A percentile compares a stretch with the other conserved stretches of the same genome.
These are phyloP conservation scores for Aramus guarauna DNA, from an alignment of 2,113 vertebrate species.

Conservation along the genomic window DNA sequence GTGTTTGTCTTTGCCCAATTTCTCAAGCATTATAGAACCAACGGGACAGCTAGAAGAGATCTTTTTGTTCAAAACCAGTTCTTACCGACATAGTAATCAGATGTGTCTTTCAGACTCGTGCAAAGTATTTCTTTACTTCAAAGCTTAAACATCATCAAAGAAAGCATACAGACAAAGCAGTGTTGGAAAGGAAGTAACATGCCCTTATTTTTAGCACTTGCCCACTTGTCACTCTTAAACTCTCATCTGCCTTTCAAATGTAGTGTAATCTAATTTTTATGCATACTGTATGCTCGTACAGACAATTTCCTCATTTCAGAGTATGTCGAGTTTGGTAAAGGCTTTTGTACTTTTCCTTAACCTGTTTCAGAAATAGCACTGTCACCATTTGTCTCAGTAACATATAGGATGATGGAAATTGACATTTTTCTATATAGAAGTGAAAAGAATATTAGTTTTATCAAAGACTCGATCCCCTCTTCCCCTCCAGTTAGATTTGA, in stretches of 20 bases:
- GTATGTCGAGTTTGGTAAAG: slow-evolving; percentile 30
- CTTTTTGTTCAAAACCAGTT: neutral
- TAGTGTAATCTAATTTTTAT: slow-evolving; percentile 63
- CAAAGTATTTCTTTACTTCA: slow-evolving; percentile 27
- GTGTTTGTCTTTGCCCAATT: neutral
- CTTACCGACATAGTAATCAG: neutral
- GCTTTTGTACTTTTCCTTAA: slow-evolving; percentile 56
- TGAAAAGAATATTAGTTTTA: slow-evolving; percentile 59
- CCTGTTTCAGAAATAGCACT: slow-evolving; percentile 58
- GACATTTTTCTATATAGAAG: slow-evolving; percentile 43
- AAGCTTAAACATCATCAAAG: slow-evolving; percentile 34
- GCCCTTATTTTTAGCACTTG: slow-evolving; percentile 63
- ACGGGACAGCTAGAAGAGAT: neutral
- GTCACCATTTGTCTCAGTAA: slow-evolving; percentile 43
- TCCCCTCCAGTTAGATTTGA: slow-evolving; percentile 46
- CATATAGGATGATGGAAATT: slow-evolving; percentile 24
- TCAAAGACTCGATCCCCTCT: slow-evolving; percentile 9
- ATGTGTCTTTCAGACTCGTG: neutral
- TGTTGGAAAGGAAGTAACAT: slow-evolving; percentile 39
- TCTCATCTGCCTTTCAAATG: slow-evolving; percentile 68
- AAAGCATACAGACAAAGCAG: slow-evolving; percentile 43
- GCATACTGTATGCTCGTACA: slow-evolving; percentile 52
- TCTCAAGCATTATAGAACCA: neutral
- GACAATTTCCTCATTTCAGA: slow-evolving; percentile 45
- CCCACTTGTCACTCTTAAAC: slow-evolving; percentile 59